Base-by-base conservation (phyloP, 2,797 vertebrate genomes). In the Pseudocheirus occidentalis region DNA sequence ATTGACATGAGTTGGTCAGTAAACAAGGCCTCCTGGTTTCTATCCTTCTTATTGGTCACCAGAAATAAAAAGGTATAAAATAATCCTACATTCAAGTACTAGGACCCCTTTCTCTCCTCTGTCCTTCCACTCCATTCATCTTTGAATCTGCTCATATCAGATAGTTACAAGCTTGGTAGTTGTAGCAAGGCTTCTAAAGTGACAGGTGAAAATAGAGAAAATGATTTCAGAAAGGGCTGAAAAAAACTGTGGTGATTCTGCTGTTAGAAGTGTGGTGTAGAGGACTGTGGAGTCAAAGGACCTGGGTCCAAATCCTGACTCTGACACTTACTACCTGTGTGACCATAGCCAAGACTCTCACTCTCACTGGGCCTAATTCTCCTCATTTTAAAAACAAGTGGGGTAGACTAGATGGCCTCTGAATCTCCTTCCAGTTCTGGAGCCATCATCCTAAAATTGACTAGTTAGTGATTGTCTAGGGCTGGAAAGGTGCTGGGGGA, bases 151-250 rank as follows among this genome's bases (percentile, higher is more conserved):
- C 89, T 91, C 93, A 91, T 46, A 89, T 81, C 57, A 91, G 11
- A 56, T n/a, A 34, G 59, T 94, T 94, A 93, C 55, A 94, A 92
- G 89, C 81, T 95, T 53, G 56, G 24, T 73, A 90, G 50, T 87
- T 89, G 58, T 95, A 46, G 73, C 21, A 81, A 21, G 66, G n/a
- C n/a, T 81, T 21, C 66, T 81, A 21, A 50, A 50, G 3, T 46
- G 9, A 21, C 9, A 87, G 73, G 73, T 87, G 21, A 87, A 27
- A 87, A 87, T 40, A 50, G 73, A 81, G 18, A 81, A 46, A 9
- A n/a, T 73, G 6, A 9, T 81, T 46, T 81, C 21, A 40, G n/a
- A 46, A 21, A 50, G 31, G 21, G 10, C 40, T 87, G 40, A 50
- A 87, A 81, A 55, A 16, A 87, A 27, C 40, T 27, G n/a, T 21